Evolutionary conservation across 1,140 invertebrate species (phyloP), one percentile per base, ranked within the genome.

Genomic region (Laupala kohalensis): DNA sequence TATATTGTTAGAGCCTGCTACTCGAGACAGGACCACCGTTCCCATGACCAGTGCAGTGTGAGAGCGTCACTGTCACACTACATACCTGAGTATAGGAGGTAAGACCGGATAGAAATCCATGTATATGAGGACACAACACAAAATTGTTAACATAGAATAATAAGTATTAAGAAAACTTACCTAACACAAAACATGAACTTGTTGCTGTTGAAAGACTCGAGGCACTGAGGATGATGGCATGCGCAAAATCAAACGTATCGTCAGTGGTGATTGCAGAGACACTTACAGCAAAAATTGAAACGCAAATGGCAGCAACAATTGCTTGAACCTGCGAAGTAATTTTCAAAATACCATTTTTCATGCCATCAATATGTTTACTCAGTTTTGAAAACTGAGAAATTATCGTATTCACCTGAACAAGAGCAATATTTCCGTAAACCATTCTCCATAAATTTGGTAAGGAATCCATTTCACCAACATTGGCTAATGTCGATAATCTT

Each of bases 201-300:
- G 95, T 96, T 13, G 97, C 96, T 6, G 96, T 99, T 77, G 92
- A 88, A 65, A 97, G 86, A 74, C 92, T 92, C 13, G 92, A 90
- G 0, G 94, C 87, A 75, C 89, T 90, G 66, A 99, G 79, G 26
- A 98, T 81, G 12, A 97, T 80, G 3, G 90, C 89, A 79, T 95
- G 89, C 62, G 89, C 80, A 74, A 91, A 87, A 73, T 90, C 83
- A 78, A 97, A 90, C 25, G 83, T 80, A 0, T 89, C 87, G 66
- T 86, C 81, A 69, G 85, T 84, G 65, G 90, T 88, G 72, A 96
- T 88, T 6, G 92, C 88, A 72, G 92, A 92, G 37, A 95, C 89
- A 4, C 87, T 80, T 72, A 97, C 89, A 0, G 96, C 95, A 78
- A 95, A 95, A 72, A 96, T 78, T 0, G 95, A 90, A 0, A 97